Evolutionary conservation across 2,797 vertebrate genomes (phyloP).

Genomic region (Sitta carolinensis): DNA sequence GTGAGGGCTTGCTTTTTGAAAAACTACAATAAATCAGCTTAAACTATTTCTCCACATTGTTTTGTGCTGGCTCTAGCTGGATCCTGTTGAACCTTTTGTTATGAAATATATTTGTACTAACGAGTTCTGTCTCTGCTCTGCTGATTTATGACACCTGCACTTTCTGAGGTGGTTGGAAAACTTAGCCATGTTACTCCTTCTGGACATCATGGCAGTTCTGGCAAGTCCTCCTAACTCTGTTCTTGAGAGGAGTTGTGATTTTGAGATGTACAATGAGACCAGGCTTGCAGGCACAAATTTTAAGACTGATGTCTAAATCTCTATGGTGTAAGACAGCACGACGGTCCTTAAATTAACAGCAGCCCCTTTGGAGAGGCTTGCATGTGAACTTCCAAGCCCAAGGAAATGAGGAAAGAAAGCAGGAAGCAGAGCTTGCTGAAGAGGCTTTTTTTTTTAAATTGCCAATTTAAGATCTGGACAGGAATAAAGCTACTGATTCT

Average conservation of each 20-base stretch:
- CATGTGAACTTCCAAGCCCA: neutral
- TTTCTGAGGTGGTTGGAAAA: constrained; percentile 24
- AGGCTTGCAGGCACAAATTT: neutral
- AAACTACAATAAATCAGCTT: constrained; percentile 43
- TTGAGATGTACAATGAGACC: neutral
- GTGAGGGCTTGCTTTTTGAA: neutral
- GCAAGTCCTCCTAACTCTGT: neutral
- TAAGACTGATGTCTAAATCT: neutral
- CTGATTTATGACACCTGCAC: constrained; percentile 36
- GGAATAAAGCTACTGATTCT: neutral
- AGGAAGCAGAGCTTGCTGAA: neutral
- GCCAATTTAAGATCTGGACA: neutral
- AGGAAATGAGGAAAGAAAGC: neutral
- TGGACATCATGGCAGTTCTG: neutral
- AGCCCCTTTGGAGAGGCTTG: neutral
- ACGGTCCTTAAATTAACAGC: neutral
- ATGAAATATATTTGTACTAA: constrained; percentile 29
- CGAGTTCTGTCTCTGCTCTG: neutral
- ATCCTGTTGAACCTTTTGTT: constrained; percentile 39
- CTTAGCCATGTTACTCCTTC: neutral
- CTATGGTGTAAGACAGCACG: neutral
- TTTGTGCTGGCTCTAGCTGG: constrained; percentile 23
- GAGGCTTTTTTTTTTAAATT: neutral
- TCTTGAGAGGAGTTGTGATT: neutral
- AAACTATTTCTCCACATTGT: constrained; percentile 20